Base-by-base conservation (phyloP, 2,888 invertebrate species). In the Leptinotarsa peninsularis region DNA sequence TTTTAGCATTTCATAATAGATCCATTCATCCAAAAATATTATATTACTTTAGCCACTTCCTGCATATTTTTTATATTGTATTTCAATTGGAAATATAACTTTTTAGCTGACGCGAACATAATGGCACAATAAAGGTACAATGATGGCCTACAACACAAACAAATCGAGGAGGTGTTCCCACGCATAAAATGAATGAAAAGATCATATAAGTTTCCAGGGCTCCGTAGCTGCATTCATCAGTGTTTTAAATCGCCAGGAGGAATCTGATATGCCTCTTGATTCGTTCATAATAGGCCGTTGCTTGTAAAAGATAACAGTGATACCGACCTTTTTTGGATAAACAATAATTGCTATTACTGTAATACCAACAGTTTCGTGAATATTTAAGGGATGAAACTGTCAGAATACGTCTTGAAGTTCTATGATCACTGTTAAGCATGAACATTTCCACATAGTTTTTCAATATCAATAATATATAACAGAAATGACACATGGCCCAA, bases 111-210 rank as follows among this genome's bases (percentile, higher is more conserved):
- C 76, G 80, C 76, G 78, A 74, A 79, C 60, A 76, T 76, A 78
- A 78, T 76, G 73, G 67, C 66, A 43, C 33, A 63, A 74, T 66
- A 74, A 74, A 69, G 73, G 67, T 52, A 63, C 33, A 27, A 74
- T 66, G 71, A 72, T 71, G 43, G 66, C 70, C 50, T 68, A 76
- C 70, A 78, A 78, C 73, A 77, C 78, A 73, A 76, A 77, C 76
- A 75, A 76, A 76, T 43, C 67, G 70, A 63, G 70, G 72, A 80
- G 80, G 81, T 78, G 79, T 81, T 81, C 81, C 81, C 81, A 81
- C 81, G 81, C 81, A 80, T 78, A 73, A 74, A 68, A 72, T 58
- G 72, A 66, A 69, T 69, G 67, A 72, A 77, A 68, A 72, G 70
- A 67, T 52, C 49, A 49, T 67, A 49, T 76, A 74, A 67, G 77